Base-by-base conservation (phyloP, 2,888 invertebrate genomes). In the Graphium colonna region DNA sequence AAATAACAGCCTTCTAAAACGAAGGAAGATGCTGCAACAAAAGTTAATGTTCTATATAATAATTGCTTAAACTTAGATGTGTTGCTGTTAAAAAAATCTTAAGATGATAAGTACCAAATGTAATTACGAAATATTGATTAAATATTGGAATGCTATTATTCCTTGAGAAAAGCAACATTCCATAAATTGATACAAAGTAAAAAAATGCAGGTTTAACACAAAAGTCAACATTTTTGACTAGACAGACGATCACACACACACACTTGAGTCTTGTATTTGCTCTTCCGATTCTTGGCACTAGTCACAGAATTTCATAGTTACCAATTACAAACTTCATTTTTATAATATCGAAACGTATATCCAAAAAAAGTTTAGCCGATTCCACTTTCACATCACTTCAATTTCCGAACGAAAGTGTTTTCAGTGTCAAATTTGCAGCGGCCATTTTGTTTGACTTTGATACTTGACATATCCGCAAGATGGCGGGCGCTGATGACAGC, bases 161-260 rank as follows among this genome's bases (percentile, higher is more conserved):
- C 38, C 41, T 31, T 12, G 13, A 15, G 10, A 50, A 48, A 56
- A 10, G 39, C 18, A 38, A 38, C 49, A 45, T 33, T 49, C 49
- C 43, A 31, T 26, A 12, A 16, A n/a, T 38, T 16, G 46, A 36
- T 44, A 53, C 18, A 51, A 46, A 16, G 60, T 62, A 65, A 71
- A 68, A 21, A 75, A 76, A 77, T 76, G 76, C 77, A 75, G 63
- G 55, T 68, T 71, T 64, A 62, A 65, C 65, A 68, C 64, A 63
- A 64, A 63, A 62, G 67, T 67, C 68, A 63, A 60, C 52, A 60
- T 59, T 63, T 69, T 64, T 86, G 86, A 86, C 86, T 86, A 86
- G 86, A 86, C 83, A 77, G 62, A 70, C 77, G 73, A 78, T 77
- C 82, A 77, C 69, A 68, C 76, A 75, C 78, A 72, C 67, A 60